These are phyloP conservation scores for Neoaliturus tenellus DNA, from an alignment of 2,888 invertebrate genomes.

Conservation along the genomic window DNA sequence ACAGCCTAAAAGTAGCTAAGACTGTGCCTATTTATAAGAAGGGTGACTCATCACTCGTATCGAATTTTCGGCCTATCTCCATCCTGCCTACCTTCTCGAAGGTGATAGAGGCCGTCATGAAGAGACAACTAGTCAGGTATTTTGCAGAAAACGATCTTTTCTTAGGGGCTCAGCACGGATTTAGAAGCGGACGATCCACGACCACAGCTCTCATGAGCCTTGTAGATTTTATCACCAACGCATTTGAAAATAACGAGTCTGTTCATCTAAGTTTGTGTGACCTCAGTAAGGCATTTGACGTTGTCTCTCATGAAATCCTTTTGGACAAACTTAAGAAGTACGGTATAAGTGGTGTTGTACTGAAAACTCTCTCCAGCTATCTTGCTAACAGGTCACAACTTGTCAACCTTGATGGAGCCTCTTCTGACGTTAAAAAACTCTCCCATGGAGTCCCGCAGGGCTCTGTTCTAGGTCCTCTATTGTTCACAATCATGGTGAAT, in stretches of 20 bases:
- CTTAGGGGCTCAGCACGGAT: neutral
- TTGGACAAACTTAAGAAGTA: neutral
- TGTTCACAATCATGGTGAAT: neutral
- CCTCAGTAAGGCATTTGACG: neutral
- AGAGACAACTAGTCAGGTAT: neutral
- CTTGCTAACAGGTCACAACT: too few species aligned
- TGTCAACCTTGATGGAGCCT: too few species aligned
- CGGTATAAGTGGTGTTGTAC: neutral
- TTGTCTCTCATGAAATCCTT: too few species aligned
- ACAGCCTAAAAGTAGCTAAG: neutral
- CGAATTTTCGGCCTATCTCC: too few species aligned
- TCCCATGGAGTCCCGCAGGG: neutral
- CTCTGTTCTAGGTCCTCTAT: too few species aligned
- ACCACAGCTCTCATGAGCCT: too few species aligned
- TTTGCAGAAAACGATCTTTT: neutral
- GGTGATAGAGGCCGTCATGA: too few species aligned
- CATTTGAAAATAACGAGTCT: too few species aligned
- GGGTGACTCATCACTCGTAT: neutral
- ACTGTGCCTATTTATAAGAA: neutral
- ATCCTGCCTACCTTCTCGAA: too few species aligned
- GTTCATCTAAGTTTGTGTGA: too few species aligned
- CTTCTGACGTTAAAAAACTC: too few species aligned
- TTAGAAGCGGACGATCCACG: neutral
- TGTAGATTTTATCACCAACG: too few species aligned
- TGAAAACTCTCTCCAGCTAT: neutral